Base-by-base conservation (phyloP, 2,888 invertebrate genomes). In the Microctonus aethiopoides region DNA sequence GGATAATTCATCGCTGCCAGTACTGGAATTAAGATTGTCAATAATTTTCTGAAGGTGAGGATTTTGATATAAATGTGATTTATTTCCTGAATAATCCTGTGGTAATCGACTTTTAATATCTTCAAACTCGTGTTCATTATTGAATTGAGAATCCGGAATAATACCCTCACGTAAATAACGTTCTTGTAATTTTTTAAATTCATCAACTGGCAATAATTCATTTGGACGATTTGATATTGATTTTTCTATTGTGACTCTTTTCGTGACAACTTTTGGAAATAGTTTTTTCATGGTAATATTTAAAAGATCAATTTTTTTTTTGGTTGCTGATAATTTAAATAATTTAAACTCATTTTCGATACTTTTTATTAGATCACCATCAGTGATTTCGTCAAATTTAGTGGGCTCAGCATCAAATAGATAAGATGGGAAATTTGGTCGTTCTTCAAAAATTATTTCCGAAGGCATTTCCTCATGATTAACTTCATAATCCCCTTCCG, bases 391-490 rank as follows among this genome's bases (percentile, higher is more conserved):
- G 29, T 75, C 72, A 4, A 66, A 67, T 64, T 59, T 71, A 11
- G 77, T 78, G 6, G 78, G 78, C 24, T 72, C 46, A 4, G 20
- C 72, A 39, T 76, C 68, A 10, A 74, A 32, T 7, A 52, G 52
- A n/a, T 60, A 20, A 60, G 34, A 60, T 5, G 67, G 60, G 32
- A 26, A 57, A 2, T 39, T 36, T 39, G 10, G 20, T 20, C 26
- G 20, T 13, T 13, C 11, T 7, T 16, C 32, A 16, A 24, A n/a
- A 46, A 34, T 20, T 41, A 22, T 41, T 24, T 36, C 51, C 46
- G 62, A 4, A 9, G 13, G 11, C 26, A 16, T 6, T n/a, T 46
- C 26, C 13, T 46, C 7, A 13, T 7, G 11, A n/a, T 16, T 0
- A 0, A 34, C 16, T 34, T 29, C 26, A 2, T n/a, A 7, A 0